These are phyloP conservation scores for Uropetala carovei DNA, from an alignment of 2,888 invertebrate genomes.

Conservation along the genomic window DNA sequence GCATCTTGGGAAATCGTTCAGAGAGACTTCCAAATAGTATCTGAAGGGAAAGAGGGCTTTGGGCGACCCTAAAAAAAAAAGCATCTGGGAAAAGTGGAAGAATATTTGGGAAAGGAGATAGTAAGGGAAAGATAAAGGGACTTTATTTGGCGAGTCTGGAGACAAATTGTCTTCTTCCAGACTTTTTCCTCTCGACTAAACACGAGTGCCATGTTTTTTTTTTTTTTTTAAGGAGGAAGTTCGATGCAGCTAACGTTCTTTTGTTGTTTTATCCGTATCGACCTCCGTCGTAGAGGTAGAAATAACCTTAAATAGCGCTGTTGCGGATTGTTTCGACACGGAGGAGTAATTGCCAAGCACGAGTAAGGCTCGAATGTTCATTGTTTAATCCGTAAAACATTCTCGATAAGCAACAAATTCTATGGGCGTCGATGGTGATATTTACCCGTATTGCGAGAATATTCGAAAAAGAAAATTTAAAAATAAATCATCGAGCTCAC, in stretches of 20 bases:
- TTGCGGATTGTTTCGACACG: neutral
- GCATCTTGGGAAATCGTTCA: slow-evolving; percentile 3
- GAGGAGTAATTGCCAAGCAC: neutral
- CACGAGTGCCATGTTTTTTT: neutral
- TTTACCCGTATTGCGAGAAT: no score
- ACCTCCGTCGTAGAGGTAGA: neutral
- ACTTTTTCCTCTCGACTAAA: neutral
- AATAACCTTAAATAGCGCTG: neutral
- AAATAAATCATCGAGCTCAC: no score
- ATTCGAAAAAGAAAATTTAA: no score
- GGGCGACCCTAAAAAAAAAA: neutral
- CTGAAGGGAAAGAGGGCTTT: neutral
- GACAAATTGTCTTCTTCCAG: neutral
- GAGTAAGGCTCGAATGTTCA: no score
- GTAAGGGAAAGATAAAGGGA: neutral
- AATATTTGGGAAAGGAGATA: slow-evolving; percentile 6
- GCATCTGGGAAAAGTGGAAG: neutral
- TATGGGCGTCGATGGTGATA: no score
- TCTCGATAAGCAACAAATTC: no score
- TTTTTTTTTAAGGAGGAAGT: neutral
- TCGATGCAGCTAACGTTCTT: neutral
- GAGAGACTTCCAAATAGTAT: neutral
- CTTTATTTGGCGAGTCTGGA: neutral
- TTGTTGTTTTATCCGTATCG: neutral
- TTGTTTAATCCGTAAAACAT: no score